These are phyloP conservation scores for Netelia inedita DNA, from an alignment of 2,888 invertebrate genomes.

Conservation along the genomic window DNA sequence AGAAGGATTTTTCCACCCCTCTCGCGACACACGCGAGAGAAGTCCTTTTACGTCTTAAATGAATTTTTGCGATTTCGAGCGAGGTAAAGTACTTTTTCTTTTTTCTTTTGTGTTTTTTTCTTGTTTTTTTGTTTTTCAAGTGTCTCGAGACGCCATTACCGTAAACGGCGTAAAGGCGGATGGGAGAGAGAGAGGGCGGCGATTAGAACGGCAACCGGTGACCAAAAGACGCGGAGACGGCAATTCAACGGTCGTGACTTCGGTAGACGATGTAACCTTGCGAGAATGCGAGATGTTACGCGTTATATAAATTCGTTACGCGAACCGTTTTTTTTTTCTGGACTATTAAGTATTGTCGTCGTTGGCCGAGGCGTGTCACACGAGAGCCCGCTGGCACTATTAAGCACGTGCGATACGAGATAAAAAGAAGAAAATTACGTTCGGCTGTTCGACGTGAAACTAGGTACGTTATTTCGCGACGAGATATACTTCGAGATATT, in stretches of 20 bases:
- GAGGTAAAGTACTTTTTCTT: background rate
- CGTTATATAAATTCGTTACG: conserved; percentile 7
- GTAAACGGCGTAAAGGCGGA: conserved; percentile 13
- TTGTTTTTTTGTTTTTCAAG: conserved; percentile 29
- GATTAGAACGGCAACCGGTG: background rate
- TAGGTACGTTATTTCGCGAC: conserved; percentile 26
- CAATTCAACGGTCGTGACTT: too few relatives aligned
- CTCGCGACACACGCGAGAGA: background rate
- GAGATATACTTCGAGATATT: background rate
- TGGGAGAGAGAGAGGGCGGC: conserved; percentile 14
- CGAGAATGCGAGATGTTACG: too few relatives aligned
- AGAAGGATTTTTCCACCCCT: background rate
- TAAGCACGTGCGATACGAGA: conserved; percentile 9
- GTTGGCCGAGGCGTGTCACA: conserved; percentile 28
- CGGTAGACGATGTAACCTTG: too few relatives aligned
- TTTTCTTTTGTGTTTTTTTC: background rate
- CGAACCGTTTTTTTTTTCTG: background rate
- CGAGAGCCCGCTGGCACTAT: conserved; percentile 33
- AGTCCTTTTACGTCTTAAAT: conserved; percentile 53
- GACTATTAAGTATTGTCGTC: conserved; percentile 34
- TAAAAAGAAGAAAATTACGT: conserved; percentile 18
- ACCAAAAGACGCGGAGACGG: background rate
- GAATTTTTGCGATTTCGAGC: conserved; percentile 51
- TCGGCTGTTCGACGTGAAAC: conserved; percentile 1
- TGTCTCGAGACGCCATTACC: conserved; percentile 26